Evolutionary conservation across 2,113 vertebrate species (phyloP).

Genomic region (Cinclus mexicanus): DNA sequence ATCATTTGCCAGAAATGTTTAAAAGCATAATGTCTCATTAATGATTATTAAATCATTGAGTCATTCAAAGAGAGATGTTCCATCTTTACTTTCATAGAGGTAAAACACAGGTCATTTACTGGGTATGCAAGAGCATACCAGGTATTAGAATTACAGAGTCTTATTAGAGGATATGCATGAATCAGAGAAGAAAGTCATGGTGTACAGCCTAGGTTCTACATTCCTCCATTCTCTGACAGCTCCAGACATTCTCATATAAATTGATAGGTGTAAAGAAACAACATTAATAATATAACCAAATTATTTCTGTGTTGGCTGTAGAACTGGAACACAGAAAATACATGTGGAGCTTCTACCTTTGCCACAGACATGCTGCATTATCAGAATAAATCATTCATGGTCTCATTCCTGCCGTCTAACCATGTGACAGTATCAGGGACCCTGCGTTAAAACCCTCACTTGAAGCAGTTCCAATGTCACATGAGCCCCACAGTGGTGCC

Average conservation of each 20-base stretch:
- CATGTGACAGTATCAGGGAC: not conserved
- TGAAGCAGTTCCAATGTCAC: not conserved
- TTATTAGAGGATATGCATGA: not conserved
- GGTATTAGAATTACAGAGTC: conserved; percentile 6
- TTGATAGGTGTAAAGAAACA: not conserved
- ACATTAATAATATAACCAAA: not conserved
- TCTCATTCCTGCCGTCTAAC: not conserved
- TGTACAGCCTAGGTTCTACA: not conserved
- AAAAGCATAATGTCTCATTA: conserved; percentile 61
- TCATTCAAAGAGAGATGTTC: not conserved
- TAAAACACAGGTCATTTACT: conserved; percentile 16
- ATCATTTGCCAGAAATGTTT: conserved; percentile 56
- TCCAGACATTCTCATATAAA: conserved; percentile 27
- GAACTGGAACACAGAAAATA: not conserved
- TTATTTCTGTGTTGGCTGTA: not conserved
- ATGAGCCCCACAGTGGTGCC: not conserved
- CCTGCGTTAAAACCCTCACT: not conserved
- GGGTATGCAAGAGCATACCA: not conserved
- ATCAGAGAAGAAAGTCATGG: not conserved
- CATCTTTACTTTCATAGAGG: not conserved
- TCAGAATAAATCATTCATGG: not conserved
- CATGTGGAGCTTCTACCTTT: not conserved
- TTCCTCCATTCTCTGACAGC: not conserved
- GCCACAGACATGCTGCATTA: not conserved
- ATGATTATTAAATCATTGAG: conserved; percentile 61